Evolutionary conservation across 1,140 invertebrate species (phyloP).

Genomic region (Microplitis mediator): DNA sequence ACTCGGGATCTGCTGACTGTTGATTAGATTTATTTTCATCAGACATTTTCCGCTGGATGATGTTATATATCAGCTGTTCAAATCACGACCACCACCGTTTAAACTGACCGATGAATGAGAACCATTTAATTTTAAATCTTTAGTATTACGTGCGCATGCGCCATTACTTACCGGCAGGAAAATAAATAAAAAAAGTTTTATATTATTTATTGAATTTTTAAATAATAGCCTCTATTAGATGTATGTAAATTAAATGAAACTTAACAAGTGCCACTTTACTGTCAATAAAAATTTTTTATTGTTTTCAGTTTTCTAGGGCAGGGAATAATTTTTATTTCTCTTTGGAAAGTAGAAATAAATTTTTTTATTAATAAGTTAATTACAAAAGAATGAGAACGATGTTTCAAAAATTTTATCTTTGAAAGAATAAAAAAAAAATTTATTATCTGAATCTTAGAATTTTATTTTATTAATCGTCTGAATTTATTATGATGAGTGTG

Average conservation of each 20-base stretch:
- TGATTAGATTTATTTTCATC: conserved; percentile 42
- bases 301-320: background rate
- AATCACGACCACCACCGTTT: background rate
- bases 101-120: background rate
- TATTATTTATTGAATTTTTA: no score
- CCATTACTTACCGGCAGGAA: no score
- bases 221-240: background rate
- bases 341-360: background rate
- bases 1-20: conserved; percentile 51
- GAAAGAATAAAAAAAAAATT: no score
- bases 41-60: conserved; percentile 42
- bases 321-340: background rate
- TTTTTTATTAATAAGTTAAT: background rate
- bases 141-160: no score
- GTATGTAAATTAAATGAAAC: background rate
- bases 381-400: no score
- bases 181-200: no score
- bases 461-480: no score
- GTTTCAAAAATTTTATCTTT: no score
- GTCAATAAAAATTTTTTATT: background rate
- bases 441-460: no score
- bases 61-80: conserved; percentile 9
- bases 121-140: background rate
- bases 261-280: background rate
- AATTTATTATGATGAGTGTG: no score